Base-by-base conservation (phyloP, 1,140 invertebrate species). In the Rhynchophorus ferrugineus region DNA sequence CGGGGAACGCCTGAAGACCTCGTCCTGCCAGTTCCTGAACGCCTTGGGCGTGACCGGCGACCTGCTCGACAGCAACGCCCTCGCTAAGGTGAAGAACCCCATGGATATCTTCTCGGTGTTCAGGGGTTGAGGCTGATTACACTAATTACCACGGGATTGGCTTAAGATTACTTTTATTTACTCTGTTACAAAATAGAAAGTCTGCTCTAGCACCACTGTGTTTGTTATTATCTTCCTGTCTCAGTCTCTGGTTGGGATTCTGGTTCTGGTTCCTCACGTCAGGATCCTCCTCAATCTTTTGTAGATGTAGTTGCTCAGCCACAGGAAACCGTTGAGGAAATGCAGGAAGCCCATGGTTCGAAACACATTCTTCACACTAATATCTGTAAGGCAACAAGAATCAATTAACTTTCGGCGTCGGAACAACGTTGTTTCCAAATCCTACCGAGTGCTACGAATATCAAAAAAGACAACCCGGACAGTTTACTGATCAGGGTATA, bases 1-100 rank as follows among this genome's bases (percentile, higher is more conserved):
- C 0, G 60, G 71, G 1, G 67, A 77, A 42, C 68, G 75, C 47
- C 59, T 81, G 5, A 70, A 71, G 58, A 75, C 74, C 43, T 59
- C 69, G 0, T 59, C 65, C 9, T 81, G 79, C 49, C 57, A 67
- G 21, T 61, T 66, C 49, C 58, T 69, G 17, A 56, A 61, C 18
- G 58, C 60, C 5, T 34, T 59, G 9, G 47, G 37, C 5, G 5
- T 29, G 11, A 29, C 24, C 5, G 5, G 5, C 5, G 24, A 29
- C 11, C 24, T 29, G 11, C n/a, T n/a, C n/a, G n/a, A n/a, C n/a
- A n/a, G n/a, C n/a, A n/a, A n/a, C n/a, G n/a, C n/a, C n/a, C n/a
- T n/a, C n/a, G n/a, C n/a, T n/a, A n/a, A n/a, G n/a, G n/a, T n/a
- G n/a, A n/a, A n/a, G n/a, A n/a, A n/a, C n/a, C n/a, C n/a, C n/a